Evolutionary conservation across 2,113 vertebrate genomes (phyloP), one percentile per base, ranked within the genome.

Genomic region (Lophius piscatorius): DNA sequence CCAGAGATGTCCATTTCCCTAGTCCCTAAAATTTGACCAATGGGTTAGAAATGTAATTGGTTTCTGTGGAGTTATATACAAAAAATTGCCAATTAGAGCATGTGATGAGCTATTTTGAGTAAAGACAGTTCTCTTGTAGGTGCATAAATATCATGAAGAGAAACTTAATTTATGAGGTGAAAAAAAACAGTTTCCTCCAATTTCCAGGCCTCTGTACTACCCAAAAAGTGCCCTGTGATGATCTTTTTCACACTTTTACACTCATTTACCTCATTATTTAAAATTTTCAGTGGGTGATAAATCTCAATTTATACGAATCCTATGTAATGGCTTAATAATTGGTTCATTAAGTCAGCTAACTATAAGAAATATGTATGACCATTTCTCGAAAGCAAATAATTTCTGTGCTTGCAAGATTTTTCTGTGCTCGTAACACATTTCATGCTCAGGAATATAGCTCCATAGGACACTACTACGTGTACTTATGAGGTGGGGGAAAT

Each of bases 41-140:
- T 80, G 17, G 22, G 42, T 69, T 59, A 57, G 56, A 70, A 56
- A 64, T 52, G 41, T 75, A 70, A 68, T 62, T 57, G 70, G 14
- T 52, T 38, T 28, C 17, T 17, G 26, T 55, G 33, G 29, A 64
- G 54, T 65, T 39, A 21, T 44, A 22, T 29, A 48, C 56, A 26
- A n/a, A n/a, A n/a, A n/a, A 55, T 18, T 23, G 22, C 26, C 20
- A 42, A 48, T 28, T 17, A 34, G 49, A 69, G 42, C 1, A 13
- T 38, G 23, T 56, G 20, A 59, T 40, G 48, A 40, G 9, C 33
- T 12, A 40, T 24, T 35, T 29, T 75, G 36, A 74, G 49, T 50
- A 63, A 48, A 31, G 1, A 4, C 6, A 17, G 24, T 48, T 40
- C 14, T 35, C 33, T 35, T 4, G 33, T 13, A 4, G 11, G 33